phyloP scores from a whole-genome alignment of 2,797 vertebrate species.

The Xiphorhynchus erythropygius region DNA sequence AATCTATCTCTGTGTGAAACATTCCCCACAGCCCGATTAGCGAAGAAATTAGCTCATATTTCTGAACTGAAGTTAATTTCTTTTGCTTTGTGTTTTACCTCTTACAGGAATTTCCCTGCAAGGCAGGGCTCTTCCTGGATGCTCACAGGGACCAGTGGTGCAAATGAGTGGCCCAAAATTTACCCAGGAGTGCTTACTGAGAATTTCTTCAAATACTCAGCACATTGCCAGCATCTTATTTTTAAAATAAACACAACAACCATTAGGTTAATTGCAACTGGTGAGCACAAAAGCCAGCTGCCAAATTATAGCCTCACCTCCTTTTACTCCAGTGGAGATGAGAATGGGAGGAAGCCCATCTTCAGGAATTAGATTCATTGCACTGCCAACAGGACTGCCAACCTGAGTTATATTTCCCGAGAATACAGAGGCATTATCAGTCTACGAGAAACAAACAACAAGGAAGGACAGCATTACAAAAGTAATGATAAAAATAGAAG shows the following conservation, averaged over 20 bases:
- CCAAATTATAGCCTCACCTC: constrained; percentile 84
- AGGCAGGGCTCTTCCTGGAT: neutral
- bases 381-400: constrained; percentile 93
- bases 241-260: neutral
- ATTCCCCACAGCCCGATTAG: constrained; percentile 41
- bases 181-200: neutral
- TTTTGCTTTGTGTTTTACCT: constrained; percentile 22
- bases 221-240: constrained; percentile 4
- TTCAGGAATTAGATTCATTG: constrained; percentile 96
- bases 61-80: constrained; percentile 22
- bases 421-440: constrained; percentile 73
- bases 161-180: neutral
- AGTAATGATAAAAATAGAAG: neutral
- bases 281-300: neutral
- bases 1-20: constrained; percentile 30
- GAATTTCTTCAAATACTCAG: neutral
- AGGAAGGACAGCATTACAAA: constrained; percentile 10
- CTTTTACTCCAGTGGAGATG: constrained; percentile 98
- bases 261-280: neutral
- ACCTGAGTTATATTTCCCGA: constrained; percentile 84
- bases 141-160: neutral
- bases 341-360: constrained; percentile 99
- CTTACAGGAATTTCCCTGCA: neutral
- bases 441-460: constrained; percentile 67
- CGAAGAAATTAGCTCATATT: constrained; percentile 50